Evolutionary conservation across 2,888 invertebrate species (phyloP).

Genomic region (Griposia aprilina): DNA sequence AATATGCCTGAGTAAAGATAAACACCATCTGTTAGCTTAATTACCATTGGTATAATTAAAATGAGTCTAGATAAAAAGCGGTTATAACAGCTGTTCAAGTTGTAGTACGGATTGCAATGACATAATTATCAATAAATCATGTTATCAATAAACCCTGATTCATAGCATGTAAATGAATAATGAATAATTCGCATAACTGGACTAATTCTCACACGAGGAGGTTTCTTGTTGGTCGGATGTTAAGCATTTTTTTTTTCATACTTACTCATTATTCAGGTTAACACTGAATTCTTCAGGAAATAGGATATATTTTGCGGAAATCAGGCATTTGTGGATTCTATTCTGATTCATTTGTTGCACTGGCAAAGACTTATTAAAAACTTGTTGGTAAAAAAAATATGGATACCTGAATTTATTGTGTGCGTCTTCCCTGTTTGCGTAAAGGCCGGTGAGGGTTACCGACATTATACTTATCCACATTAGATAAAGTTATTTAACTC

Average conservation of each 20-base stretch:
- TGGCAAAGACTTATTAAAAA: not conserved
- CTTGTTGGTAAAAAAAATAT: not conserved
- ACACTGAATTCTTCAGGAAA: not conserved
- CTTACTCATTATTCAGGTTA: not conserved
- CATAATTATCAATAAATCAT: slow-evolving; percentile 47
- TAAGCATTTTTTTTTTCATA: not conserved
- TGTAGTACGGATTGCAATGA: slow-evolving; percentile 39
- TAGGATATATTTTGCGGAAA: not conserved
- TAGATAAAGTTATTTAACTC: too few species aligned
- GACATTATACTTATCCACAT: too few species aligned
- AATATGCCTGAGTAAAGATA: not conserved
- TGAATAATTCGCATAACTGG: slow-evolving; percentile 4
- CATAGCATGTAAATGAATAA: not conserved
- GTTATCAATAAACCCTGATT: slow-evolving; percentile 21
- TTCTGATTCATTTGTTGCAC: not conserved
- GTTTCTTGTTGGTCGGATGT: not conserved
- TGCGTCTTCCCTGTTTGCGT: too few species aligned
- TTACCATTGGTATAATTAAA: slow-evolving; percentile 14
- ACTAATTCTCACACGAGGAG: slow-evolving; percentile 1
- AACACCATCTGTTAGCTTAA: slow-evolving; percentile 27
- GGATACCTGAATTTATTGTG: too few species aligned
- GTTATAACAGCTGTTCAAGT: slow-evolving; percentile 39
- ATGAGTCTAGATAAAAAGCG: slow-evolving; percentile 28
- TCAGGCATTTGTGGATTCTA: not conserved
- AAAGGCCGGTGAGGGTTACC: too few species aligned